Evolutionary conservation across 2,888 invertebrate genomes (phyloP), one percentile per base, ranked within the genome.

Genomic region (Punctoribates punctum): DNA sequence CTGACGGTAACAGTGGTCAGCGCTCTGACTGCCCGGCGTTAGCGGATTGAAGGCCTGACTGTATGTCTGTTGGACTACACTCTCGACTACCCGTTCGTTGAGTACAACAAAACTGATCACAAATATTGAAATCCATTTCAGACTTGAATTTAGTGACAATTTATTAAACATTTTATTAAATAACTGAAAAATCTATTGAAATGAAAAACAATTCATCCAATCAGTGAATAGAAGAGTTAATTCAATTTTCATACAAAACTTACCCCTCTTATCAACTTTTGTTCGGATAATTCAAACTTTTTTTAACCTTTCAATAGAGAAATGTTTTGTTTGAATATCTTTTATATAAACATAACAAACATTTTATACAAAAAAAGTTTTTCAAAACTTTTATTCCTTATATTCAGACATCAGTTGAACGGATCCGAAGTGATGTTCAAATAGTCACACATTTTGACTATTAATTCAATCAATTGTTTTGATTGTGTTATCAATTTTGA

Each of bases 1-100:
- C 11, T 48, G 13, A 11, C 73, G 48, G 23, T 73, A 73, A 73
- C 73, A 73, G 38, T 25, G 72, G 23, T 54, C 42, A 42, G 42
- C 6, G 6, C 42, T 42, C 13, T 42, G 8, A 11, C 42, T 42
- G 1, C 42, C 57, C 2, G 57, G 11, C n/a, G 23, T 3, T 13
- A 51, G n/a, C 1, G n/a, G 51, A n/a, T n/a, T 5, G 20, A n/a
- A 23, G 25, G 11, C 20, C 13, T 57, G 57, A 57, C 20, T 6
- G 25, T 20, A n/a, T 6, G 23, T 13, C 9, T 20, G 57, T 25
- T 23, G n/a, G 13, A 57, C 20, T 23, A 20, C 57, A 23, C 9
- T 23, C 23, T 57, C 23, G 13, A 25, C 23, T 20, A 57, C 25
- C 3, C 23, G 25, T 57, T 11, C 13, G 25, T 23, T 11, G 9